Conservation (phyloP, 2,113 vertebrate genomes). For the Larimichthys polyactis region DNA sequence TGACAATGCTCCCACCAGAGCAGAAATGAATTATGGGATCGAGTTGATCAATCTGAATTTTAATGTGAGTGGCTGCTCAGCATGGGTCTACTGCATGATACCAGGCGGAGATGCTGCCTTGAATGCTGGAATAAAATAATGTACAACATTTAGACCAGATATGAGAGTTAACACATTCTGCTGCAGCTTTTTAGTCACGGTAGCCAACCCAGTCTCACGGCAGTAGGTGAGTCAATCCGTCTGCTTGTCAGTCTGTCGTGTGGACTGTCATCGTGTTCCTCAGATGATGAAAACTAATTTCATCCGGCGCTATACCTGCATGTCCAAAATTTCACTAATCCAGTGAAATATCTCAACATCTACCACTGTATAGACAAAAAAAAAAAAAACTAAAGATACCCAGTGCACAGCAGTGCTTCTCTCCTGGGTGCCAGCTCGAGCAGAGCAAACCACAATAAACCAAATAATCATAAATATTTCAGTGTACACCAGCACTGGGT, state of each 20-base stretch:
- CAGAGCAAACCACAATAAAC: too few relatives aligned
- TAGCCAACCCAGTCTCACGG: background rate
- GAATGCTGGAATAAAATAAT: slow-evolving; percentile 41
- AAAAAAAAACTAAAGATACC: too few relatives aligned
- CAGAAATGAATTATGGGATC: slow-evolving; percentile 73
- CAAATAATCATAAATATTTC: too few relatives aligned
- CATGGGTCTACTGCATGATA: slow-evolving; percentile 37
- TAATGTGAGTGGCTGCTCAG: slow-evolving; percentile 67
- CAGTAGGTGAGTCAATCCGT: background rate
- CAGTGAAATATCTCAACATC: background rate
- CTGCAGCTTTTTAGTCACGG: slow-evolving; percentile 4
- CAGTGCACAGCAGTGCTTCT: too few relatives aligned
- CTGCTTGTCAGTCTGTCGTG: background rate
- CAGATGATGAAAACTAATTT: background rate
- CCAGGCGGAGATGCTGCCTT: slow-evolving; percentile 27
- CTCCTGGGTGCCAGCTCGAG: too few relatives aligned
- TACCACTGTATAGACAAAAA: background rate
- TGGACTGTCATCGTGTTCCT: background rate
- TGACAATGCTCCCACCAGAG: slow-evolving; percentile 73
- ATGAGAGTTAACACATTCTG: slow-evolving; percentile 17
- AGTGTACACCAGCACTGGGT: too few relatives aligned
- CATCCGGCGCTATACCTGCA: background rate
- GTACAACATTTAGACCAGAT: slow-evolving; percentile 18
- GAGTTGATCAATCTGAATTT: slow-evolving; percentile 76
- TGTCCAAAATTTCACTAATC: background rate